Percentiles rank a stretch among this genome's conserved stretches.
phyloP scores from a whole-genome alignment of 35 echinoderm and acorn worm genomes.

The Strongylocentrotus purpuratus region DNA sequence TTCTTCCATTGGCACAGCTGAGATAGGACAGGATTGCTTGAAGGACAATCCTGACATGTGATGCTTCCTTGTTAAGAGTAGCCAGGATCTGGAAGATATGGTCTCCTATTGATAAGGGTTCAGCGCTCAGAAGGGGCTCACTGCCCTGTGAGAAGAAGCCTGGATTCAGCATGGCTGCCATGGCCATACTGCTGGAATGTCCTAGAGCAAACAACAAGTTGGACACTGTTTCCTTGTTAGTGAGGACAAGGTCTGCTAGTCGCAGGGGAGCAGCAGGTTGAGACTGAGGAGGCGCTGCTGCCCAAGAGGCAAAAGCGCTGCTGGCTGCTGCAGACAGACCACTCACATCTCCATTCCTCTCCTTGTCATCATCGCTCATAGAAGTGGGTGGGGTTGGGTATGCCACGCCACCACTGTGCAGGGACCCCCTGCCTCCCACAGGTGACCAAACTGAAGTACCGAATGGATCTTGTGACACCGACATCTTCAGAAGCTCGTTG shows the following conservation, averaged over 20 bases:
- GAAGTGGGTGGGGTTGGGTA: constrained; percentile 28
- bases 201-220: constrained; percentile 70
- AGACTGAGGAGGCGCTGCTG: constrained; percentile 46
- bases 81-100: constrained; percentile 92
- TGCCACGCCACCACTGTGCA: constrained; percentile 23
- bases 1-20: constrained; percentile 27
- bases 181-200: constrained; percentile 78
- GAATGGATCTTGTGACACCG: constrained; percentile 53
- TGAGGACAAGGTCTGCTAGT: constrained; percentile 79
- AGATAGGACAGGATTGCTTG: constrained; percentile 76
- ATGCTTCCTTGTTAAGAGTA: constrained; percentile 72
- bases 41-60: constrained; percentile 74
- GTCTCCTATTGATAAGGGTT: constrained; percentile 72
- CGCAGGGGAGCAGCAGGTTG: constrained; percentile 54
- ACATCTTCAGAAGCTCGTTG: constrained; percentile 70
- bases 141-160: constrained; percentile 48
- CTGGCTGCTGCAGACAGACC: constrained; percentile 47
- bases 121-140: constrained; percentile 54
- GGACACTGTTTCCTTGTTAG: constrained; percentile 76
- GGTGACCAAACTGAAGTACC: constrained; percentile 46
- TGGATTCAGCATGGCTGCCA: constrained; percentile 74
- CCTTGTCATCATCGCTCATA: constrained; percentile 96
- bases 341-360: constrained; percentile 58
- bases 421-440: constrained; percentile 33
- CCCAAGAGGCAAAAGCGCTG: neutral